Conservation (phyloP, 2,888 invertebrate species). For the Falcaria lacertinaria region DNA sequence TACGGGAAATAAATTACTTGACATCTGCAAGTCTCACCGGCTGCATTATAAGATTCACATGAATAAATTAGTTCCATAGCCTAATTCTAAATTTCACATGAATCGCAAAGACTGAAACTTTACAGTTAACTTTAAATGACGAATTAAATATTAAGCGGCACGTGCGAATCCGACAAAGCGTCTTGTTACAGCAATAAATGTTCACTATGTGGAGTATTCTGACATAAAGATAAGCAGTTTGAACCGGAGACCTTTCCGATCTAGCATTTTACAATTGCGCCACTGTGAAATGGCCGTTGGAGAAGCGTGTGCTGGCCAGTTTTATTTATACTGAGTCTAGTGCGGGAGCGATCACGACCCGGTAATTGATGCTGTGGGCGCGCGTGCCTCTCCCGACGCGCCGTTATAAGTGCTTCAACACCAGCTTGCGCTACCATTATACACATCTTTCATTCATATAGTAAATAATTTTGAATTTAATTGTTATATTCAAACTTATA, state of each 20-base stretch:
- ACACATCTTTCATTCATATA: slow-evolving; percentile 16
- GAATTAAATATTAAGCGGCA: slow-evolving; percentile 34
- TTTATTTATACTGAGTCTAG: slow-evolving; percentile 75
- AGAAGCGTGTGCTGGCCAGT: slow-evolving; percentile 57
- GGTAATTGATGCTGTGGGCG: slow-evolving; percentile 72
- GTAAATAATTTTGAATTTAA: no score
- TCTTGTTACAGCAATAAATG: slow-evolving; percentile 40
- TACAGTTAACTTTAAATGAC: background rate
- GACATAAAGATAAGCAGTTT: slow-evolving; percentile 65
- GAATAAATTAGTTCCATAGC: no score
- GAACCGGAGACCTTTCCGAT: slow-evolving; percentile 70
- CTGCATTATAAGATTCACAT: no score
- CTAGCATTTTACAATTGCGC: slow-evolving; percentile 74
- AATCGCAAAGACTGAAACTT: no score
- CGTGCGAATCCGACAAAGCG: slow-evolving; percentile 39
- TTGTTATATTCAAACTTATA: no score
- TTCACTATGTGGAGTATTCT: slow-evolving; percentile 52
- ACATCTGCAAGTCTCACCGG: no score
- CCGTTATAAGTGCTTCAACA: slow-evolving; percentile 49
- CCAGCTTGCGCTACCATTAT: slow-evolving; percentile 40
- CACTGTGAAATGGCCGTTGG: slow-evolving; percentile 60
- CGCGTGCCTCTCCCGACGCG: slow-evolving; percentile 48
- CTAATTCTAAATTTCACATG: no score
- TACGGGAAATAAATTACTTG: no score
- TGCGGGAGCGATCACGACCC: slow-evolving; percentile 75